Conservation (phyloP, 2,113 vertebrate genomes). For the Caloenas nicobarica region DNA sequence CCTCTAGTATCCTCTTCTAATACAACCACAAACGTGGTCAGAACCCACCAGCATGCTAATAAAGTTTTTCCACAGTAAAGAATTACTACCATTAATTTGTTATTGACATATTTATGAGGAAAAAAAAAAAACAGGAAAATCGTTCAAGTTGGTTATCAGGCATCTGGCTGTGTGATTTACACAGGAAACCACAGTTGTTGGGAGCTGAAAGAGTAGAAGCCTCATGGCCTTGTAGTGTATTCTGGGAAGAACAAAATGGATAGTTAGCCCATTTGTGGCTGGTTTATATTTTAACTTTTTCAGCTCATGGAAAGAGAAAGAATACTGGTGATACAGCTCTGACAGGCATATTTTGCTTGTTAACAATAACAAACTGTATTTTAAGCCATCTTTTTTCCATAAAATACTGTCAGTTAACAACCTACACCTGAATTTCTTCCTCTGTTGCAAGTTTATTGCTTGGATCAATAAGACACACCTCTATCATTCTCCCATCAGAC, state of each 20-base stretch:
- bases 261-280: not conserved
- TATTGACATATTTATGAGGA: not conserved
- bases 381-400: not conserved
- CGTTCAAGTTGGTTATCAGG: not conserved
- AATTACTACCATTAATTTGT: not conserved
- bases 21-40: not conserved
- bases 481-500: constrained; percentile 71
- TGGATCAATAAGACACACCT: constrained; percentile 55
- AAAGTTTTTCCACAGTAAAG: not conserved
- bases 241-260: not conserved
- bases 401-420: not conserved
- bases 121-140: not conserved
- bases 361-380: not conserved
- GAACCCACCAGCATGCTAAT: not conserved
- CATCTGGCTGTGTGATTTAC: not conserved
- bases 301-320: not conserved
- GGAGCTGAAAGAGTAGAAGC: not conserved
- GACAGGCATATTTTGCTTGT: not conserved
- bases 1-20: not conserved
- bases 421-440: constrained; percentile 80
- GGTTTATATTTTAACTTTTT: not conserved
- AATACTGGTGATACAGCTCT: not conserved
- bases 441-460: constrained; percentile 72
- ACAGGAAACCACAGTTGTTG: not conserved
- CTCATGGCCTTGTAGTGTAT: not conserved